Percentiles rank a stretch among this genome's conserved stretches.
These are phyloP conservation scores for Heliconius hewitsoni DNA, from an alignment of 1,140 invertebrate species.

Conservation along the genomic window DNA sequence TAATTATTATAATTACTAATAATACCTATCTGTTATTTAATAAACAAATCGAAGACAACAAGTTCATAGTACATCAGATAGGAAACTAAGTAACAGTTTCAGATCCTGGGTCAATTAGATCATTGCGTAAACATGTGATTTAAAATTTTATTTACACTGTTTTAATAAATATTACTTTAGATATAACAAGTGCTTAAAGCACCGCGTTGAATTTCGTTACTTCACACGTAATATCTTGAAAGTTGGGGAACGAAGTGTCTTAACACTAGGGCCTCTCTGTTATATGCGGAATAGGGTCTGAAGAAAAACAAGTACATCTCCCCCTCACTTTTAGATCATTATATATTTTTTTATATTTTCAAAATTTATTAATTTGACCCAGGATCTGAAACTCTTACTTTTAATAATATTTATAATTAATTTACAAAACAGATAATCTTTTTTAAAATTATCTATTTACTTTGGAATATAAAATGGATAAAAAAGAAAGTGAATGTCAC, in stretches of 20 bases:
- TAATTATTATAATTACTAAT: background rate
- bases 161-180: background rate
- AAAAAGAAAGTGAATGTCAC: constrained; percentile 2
- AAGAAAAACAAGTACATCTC: background rate
- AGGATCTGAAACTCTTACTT: too few relatives aligned
- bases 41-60: constrained; percentile 11
- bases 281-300: background rate
- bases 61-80: constrained; percentile 20
- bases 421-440: background rate
- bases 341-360: background rate
- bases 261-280: background rate
- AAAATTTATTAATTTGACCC: too few relatives aligned
- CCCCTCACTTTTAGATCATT: too few relatives aligned
- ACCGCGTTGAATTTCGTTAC: background rate
- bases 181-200: background rate
- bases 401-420: background rate
- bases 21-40: background rate
- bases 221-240: background rate
- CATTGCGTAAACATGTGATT: constrained; percentile 18
- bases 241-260: background rate
- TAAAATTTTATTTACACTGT: background rate
- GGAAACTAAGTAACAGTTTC: constrained; percentile 21
- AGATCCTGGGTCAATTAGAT: constrained; percentile 18
- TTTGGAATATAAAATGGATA: background rate
- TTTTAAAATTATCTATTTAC: background rate